Evolutionary conservation across 2,797 vertebrate genomes (phyloP).

Genomic region (Peromyscus attwateri): DNA sequence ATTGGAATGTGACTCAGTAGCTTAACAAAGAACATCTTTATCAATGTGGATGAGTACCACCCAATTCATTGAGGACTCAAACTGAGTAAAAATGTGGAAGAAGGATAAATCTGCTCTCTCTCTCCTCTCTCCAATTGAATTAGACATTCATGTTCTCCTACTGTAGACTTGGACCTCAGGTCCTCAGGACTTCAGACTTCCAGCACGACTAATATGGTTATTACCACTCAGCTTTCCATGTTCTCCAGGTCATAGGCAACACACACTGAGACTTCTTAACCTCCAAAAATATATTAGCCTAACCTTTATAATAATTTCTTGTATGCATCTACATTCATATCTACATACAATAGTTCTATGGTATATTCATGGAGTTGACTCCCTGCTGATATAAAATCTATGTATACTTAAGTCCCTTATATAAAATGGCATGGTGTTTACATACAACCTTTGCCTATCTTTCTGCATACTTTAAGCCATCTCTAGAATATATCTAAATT

Average conservation of each 20-base stretch:
- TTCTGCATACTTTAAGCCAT: neutral
- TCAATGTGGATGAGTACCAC: neutral
- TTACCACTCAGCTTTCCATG: neutral
- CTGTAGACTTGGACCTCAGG: rapidly evolving
- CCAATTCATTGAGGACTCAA: neutral
- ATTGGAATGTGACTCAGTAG: neutral
- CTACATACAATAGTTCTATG: neutral
- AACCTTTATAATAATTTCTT: neutral
- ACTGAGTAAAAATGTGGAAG: neutral
- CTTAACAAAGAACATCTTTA: neutral
- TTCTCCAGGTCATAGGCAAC: neutral
- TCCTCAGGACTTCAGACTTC: neutral
- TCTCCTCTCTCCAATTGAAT: neutral
- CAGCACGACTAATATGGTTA: neutral
- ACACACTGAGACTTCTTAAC: neutral
- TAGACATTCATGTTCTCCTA: neutral
- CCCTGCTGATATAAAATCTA: neutral
- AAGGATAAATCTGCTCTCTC: neutral
- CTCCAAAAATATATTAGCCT: neutral
- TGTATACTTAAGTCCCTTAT: neutral
- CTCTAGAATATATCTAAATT: neutral
- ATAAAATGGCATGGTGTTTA: neutral
- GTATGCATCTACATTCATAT: too few species aligned
- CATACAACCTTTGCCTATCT: neutral
- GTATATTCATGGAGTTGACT: neutral